Evolutionary conservation across 2,797 vertebrate species (phyloP).

Genomic region (Telmatherina bonti): DNA sequence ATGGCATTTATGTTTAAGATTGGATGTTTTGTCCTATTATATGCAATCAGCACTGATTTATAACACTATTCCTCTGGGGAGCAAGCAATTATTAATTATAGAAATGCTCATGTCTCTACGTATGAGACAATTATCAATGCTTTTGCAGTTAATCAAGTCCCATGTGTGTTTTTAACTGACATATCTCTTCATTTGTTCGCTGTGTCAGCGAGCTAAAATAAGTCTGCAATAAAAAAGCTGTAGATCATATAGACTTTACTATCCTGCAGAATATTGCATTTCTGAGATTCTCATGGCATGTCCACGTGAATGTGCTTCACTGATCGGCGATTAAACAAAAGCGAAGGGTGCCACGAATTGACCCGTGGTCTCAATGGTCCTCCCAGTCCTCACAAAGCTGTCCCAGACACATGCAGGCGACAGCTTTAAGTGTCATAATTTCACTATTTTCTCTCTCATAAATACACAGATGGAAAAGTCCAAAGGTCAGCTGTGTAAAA

Average conservation of each 20-base stretch:
- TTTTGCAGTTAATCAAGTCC: background rate
- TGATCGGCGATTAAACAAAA: slow-evolving; percentile 52
- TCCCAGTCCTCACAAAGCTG: slow-evolving; percentile 63
- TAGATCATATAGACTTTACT: slow-evolving; percentile 19
- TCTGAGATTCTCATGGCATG: slow-evolving; percentile 43
- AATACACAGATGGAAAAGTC: slow-evolving; percentile 76
- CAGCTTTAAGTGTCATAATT: slow-evolving; percentile 81
- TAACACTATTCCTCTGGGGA: slow-evolving; percentile 59
- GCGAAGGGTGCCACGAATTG: slow-evolving; percentile 51
- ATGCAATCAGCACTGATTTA: slow-evolving; percentile 10
- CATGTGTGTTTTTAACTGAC: slow-evolving; percentile 1
- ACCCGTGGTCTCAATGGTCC: slow-evolving; percentile 64
- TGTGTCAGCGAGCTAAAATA: background rate
- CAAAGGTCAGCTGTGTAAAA: slow-evolving; percentile 83
- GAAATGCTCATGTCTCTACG: slow-evolving; percentile 12
- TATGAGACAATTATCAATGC: background rate
- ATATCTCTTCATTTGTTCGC: slow-evolving; percentile 7
- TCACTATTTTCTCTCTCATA: slow-evolving; percentile 80
- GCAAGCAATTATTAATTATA: slow-evolving; percentile 49
- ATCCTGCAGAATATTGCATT: slow-evolving; percentile 32
- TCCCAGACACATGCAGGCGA: slow-evolving; percentile 77
- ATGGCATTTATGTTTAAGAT: slow-evolving; percentile 6
- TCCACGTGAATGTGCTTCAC: slow-evolving; percentile 50
- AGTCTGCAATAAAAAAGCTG: background rate
- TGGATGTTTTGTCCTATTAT: slow-evolving; percentile 18